Evolutionary conservation across 2,113 vertebrate species (phyloP).

Genomic region (Hippocampus comes): DNA sequence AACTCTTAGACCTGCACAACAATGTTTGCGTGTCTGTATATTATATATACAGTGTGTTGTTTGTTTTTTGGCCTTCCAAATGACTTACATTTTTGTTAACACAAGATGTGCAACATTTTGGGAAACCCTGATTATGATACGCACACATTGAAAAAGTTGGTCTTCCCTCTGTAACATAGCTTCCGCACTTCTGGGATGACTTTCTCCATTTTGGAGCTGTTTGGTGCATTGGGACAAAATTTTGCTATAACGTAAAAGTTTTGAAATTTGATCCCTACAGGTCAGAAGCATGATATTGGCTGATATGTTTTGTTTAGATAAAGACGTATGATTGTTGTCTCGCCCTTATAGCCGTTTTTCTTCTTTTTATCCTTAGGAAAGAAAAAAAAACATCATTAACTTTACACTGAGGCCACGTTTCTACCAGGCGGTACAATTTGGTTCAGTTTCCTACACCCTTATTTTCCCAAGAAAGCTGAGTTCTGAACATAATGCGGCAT

Average conservation of each 20-base stretch:
- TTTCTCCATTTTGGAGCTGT: neutral
- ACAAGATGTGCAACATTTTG: too few species aligned
- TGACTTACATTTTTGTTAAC: too few species aligned
- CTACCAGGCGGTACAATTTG: neutral
- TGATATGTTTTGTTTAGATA: neutral
- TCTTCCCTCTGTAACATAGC: neutral
- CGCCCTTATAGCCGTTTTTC: neutral
- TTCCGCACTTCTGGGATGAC: neutral
- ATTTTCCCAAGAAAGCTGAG: neutral
- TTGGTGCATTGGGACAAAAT: neutral
- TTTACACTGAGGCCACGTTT: neutral
- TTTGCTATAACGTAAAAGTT: too few species aligned
- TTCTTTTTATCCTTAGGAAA: neutral
- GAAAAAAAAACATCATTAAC: neutral
- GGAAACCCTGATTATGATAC: too few species aligned
- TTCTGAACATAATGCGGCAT: neutral
- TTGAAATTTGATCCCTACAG: too few species aligned
- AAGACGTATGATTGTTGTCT: neutral
- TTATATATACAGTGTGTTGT: too few species aligned
- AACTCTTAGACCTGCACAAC: neutral
- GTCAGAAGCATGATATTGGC: neutral
- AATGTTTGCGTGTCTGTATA: too few species aligned
- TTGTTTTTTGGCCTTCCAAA: too few species aligned
- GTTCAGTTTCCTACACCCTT: neutral
- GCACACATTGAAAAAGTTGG: neutral